Base-by-base conservation (phyloP, 2,888 invertebrate species). In the Griposia aprilina region DNA sequence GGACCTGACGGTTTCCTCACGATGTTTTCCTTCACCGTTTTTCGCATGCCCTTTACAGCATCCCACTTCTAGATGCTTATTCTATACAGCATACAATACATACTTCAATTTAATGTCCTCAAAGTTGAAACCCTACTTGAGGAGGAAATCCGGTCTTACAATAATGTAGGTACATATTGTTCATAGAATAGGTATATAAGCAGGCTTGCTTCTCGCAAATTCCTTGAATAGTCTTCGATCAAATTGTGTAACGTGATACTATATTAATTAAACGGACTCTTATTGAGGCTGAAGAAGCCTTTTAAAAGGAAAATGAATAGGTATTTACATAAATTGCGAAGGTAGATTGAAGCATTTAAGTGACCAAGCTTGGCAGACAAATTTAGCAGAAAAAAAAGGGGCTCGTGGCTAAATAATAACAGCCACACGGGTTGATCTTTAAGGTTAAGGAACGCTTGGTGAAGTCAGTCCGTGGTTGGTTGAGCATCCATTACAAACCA, bases 111-210 rank as follows among this genome's bases (percentile, higher is more conserved):
- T 7, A 26, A 15, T 59, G 23, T 48, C 13, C 3, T 72, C 23
- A 17, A 30, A 4, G n/a, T 20, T 11, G 72, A 73, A 26, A 73
- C n/a, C 36, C 0, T 66, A 66, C 36, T 15, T 41, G n/a, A 36
- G 15, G 7, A 55, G 55, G 41, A 74, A 17, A 74, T 74, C 73
- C 74, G 74, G 17, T 8, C 26, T 55, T 55, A 45, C 41, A 74
- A 45, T 45, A 55, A 50, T 20, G 15, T n/a, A n/a, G n/a, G n/a
- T 55, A 20, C 20, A 20, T 72, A 15, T 52, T 52, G 10, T 26
- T 41, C 2, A 74, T 74, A 73, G 20, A 6, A 13, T 10, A 45
- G 30, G 2, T 62, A 63, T 45, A 77, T 41, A 62, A 55, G 45
- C 76, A 48, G 11, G 13, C 26, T 62, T 23, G 26, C 20, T 20